phyloP scores from a whole-genome alignment of 2,113 vertebrate species.

The Peromyscus maniculatus region DNA sequence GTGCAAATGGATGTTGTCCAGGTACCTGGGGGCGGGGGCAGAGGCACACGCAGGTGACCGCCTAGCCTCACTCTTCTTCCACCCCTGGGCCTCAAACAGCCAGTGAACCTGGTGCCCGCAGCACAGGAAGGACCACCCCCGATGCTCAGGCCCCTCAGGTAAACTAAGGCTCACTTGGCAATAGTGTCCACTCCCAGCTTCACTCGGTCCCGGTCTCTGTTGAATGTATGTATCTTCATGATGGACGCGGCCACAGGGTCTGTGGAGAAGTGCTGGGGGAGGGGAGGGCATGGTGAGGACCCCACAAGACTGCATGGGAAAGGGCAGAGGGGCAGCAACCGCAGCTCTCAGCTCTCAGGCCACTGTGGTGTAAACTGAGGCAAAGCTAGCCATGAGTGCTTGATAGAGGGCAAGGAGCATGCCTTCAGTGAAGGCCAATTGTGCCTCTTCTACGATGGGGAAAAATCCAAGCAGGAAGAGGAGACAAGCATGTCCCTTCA shows the following conservation, averaged over 20 bases:
- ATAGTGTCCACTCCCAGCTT: constrained; percentile 94
- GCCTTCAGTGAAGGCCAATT: neutral
- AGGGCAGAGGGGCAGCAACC: neutral
- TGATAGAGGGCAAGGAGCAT: no score
- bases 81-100: neutral
- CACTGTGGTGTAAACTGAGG: neutral
- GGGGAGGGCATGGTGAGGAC: neutral
- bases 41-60: neutral
- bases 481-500: neutral
- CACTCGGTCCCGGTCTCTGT: constrained; percentile 94
- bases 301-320: neutral
- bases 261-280: constrained; percentile 89
- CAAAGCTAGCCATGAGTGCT: neutral
- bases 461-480: neutral
- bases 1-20: constrained; percentile 96
- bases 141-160: no score
- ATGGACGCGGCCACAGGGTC: constrained; percentile 94
- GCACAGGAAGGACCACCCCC: neutral
- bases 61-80: neutral
- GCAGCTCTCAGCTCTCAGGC: neutral
- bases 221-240: constrained; percentile 98
- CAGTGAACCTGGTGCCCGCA: neutral
- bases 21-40: constrained; percentile 88
- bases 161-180: constrained; percentile 89
- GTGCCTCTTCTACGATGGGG: neutral